Base-by-base conservation (phyloP, 2,888 invertebrate genomes). In the Oscheius sp. region DNA sequence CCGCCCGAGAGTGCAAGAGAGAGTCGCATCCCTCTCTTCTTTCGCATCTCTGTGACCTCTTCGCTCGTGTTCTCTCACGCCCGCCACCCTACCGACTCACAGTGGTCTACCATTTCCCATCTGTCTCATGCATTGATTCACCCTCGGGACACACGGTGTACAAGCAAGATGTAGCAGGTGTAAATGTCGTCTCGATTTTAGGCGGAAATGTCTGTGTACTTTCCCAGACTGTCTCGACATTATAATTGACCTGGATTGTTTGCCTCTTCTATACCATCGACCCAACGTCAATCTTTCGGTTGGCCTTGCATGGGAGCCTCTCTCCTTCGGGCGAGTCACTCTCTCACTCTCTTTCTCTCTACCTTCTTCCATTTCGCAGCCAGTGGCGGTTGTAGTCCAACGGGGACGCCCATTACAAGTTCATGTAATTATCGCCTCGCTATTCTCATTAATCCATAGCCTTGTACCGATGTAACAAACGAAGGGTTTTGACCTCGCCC, bases 21-120 rank as follows among this genome's bases (percentile, higher is more conserved):
- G n/a, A n/a, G n/a, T n/a, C 55, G 55, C 33, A 37, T 33, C 55
- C 55, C 55, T 55, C n/a, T 55, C 55, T 20, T 55, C 55, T 55
- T 37, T 20, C 55, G 33, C 34, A 34, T 55, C 61, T 61, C 61
- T 61, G 42, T 27, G 42, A 25, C 45, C 61, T 61, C 61, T 61
- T 29, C 55, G 33, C 55, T 37, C n/a, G 25, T 61, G 42, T 27
- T 61, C 61, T 61, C 61, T 61, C 39, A 17, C 27, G 25, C 29
- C 61, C 42, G 61, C 45, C 61, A 42, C 42, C 61, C 61, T 45
- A 39, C 61, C 61, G 42, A 39, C 61, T 45, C 61, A 29, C 27
- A 42, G 55, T 45, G 45, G 12, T 20, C 61, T 61, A 61, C 61
- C 61, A 61, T 61, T 42, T 12, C 39, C 61, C 42, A 42, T 61